Conservation (phyloP, 1,140 invertebrate species). For the Drosophila elegans region DNA sequence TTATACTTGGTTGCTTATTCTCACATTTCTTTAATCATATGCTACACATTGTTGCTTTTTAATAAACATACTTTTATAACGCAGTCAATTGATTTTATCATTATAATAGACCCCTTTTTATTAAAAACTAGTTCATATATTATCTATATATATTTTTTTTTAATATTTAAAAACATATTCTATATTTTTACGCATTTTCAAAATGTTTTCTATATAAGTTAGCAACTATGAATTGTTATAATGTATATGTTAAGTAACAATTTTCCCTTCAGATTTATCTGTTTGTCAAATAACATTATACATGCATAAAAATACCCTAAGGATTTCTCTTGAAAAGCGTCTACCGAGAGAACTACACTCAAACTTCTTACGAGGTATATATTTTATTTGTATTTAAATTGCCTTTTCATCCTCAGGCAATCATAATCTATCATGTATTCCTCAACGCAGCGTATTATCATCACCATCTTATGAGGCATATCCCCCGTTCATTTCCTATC, state of each 20-base stretch:
- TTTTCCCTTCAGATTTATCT: no score
- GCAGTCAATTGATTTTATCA: not conserved
- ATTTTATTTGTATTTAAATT: slow-evolving; percentile 30
- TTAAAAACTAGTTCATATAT: no score
- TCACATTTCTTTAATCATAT: slow-evolving; percentile 1
- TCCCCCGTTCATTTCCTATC: slow-evolving; percentile 4
- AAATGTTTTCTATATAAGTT: no score
- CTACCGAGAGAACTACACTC: not conserved
- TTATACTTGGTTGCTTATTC: not conserved
- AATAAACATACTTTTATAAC: no score
- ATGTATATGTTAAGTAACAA: no score
- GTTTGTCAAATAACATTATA: not conserved
- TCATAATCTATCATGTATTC: slow-evolving; percentile 51
- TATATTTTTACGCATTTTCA: no score
- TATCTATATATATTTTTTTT: no score
- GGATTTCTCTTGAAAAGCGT: not conserved
- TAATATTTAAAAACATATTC: no score
- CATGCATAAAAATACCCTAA: slow-evolving; percentile 4
- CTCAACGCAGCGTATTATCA: slow-evolving; percentile 56
- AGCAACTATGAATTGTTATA: no score
- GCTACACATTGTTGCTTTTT: not conserved
- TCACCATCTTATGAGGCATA: slow-evolving; percentile 54
- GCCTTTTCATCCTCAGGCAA: slow-evolving; percentile 32
- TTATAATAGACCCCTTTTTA: not conserved
- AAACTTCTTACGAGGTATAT: not conserved